A percentile compares a stretch with the other conserved stretches of the same genome.
Evolutionary conservation across 2,113 vertebrate genomes (phyloP).

Genomic region (Pelmatolapia mariae): DNA sequence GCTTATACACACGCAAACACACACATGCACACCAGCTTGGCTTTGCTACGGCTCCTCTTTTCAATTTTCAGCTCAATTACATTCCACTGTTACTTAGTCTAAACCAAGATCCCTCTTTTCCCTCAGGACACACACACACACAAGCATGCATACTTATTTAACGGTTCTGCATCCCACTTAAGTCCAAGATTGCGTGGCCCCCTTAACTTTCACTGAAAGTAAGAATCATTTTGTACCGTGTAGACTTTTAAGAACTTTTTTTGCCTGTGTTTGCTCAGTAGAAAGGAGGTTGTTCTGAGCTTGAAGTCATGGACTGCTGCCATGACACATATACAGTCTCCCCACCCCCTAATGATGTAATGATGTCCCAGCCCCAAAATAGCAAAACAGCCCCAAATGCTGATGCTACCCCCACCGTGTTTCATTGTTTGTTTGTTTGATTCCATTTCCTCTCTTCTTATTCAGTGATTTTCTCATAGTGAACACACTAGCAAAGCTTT

Average conservation of each 20-base stretch:
- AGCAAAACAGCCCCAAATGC: neutral
- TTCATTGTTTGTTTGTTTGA: neutral
- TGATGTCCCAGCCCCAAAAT: neutral
- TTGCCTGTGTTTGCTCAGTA: neutral
- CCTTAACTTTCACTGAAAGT: conserved; percentile 21
- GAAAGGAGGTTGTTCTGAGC: neutral
- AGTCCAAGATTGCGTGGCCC: conserved; percentile 34
- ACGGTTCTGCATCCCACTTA: conserved; percentile 43
- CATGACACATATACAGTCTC: neutral
- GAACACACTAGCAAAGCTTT: neutral
- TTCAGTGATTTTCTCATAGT: neutral
- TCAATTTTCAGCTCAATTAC: conserved; percentile 79
- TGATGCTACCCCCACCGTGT: neutral
- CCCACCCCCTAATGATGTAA: neutral
- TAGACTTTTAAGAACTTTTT: conserved; percentile 18
- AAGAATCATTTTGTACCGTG: neutral
- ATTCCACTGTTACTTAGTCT: conserved; percentile 63
- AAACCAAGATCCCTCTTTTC: conserved; percentile 47
- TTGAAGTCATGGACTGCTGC: neutral
- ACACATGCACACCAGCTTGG: conserved; percentile 17
- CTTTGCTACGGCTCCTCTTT: conserved; percentile 62
- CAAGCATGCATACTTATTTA: conserved; percentile 32
- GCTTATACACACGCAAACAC: neutral
- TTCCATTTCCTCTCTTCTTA: neutral
- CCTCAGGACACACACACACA: conserved; percentile 21